A percentile compares a stretch with the other conserved stretches of the same genome.
These are phyloP conservation scores for Anolis apletophallus DNA, from an alignment of 2,797 vertebrate species.

Conservation along the genomic window DNA sequence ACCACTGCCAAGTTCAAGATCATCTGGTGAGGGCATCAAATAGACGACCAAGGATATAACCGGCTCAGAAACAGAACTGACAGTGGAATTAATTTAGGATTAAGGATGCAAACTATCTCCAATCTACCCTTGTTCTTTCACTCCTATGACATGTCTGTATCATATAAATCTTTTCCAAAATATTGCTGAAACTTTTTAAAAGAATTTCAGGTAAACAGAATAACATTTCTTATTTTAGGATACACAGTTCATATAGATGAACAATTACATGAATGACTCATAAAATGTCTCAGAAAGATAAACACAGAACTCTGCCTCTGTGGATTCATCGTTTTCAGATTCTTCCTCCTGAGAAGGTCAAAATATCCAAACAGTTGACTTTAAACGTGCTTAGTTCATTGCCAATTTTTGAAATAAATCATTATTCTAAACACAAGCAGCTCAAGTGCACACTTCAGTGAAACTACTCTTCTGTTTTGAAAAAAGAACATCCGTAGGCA, in stretches of 20 bases:
- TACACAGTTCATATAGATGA: not conserved
- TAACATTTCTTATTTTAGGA: not conserved
- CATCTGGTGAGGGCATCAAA: not conserved
- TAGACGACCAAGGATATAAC: not conserved
- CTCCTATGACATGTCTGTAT: not conserved
- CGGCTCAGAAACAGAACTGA: not conserved
- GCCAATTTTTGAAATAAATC: not conserved
- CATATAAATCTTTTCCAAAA: not conserved
- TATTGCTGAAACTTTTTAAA: not conserved
- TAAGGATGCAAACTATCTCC: not conserved
- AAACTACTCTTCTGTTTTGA: not conserved
- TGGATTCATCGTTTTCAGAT: not conserved
- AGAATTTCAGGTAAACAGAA: not conserved
- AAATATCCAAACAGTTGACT: not conserved
- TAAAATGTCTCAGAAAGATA: constrained; percentile 4
- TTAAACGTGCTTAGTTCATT: not conserved
- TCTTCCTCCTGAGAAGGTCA: not conserved
- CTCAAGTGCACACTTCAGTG: not conserved
- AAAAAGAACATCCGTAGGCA: not conserved
- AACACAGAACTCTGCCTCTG: not conserved
- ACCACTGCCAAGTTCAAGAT: too few species aligned
- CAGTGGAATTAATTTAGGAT: not conserved
- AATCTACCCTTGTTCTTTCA: not conserved
- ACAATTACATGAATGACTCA: constrained; percentile 4
- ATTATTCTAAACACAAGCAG: not conserved